Evolutionary conservation across 2,797 vertebrate species (phyloP).

Genomic region (Cuculus canorus): DNA sequence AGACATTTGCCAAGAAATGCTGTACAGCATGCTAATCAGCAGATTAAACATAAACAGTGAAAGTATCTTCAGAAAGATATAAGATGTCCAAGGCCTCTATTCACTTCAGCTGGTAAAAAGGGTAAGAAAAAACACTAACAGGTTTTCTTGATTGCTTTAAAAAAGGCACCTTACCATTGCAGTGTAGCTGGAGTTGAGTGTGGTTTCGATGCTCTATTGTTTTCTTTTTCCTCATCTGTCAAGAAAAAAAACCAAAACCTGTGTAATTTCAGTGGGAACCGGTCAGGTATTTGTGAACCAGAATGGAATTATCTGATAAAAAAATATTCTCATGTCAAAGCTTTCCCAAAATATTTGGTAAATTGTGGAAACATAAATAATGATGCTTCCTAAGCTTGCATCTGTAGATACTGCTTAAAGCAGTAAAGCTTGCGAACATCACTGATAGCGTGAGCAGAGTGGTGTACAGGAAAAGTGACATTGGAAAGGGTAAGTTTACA

Average conservation of each 20-base stretch:
- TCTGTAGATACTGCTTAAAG: neutral
- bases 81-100: neutral
- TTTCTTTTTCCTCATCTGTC: constrained; percentile 99
- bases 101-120: neutral
- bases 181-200: constrained; percentile 98
- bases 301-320: neutral
- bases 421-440: neutral
- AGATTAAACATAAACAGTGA: neutral
- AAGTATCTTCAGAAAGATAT: neutral
- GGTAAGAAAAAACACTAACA: neutral
- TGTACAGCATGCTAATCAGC: neutral
- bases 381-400: neutral
- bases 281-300: neutral
- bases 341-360: neutral
- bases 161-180: constrained; percentile 87
- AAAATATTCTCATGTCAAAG: neutral
- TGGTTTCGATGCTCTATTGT: constrained; percentile 96
- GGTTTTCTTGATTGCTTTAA: neutral
- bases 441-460: neutral
- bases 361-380: neutral
- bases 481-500: neutral
- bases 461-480: neutral
- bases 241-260: constrained; percentile 56
- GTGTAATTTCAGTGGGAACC: constrained; percentile 27
- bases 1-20: neutral